Base-by-base conservation (phyloP, 1,140 invertebrate genomes). In the Papilio dardanus region DNA sequence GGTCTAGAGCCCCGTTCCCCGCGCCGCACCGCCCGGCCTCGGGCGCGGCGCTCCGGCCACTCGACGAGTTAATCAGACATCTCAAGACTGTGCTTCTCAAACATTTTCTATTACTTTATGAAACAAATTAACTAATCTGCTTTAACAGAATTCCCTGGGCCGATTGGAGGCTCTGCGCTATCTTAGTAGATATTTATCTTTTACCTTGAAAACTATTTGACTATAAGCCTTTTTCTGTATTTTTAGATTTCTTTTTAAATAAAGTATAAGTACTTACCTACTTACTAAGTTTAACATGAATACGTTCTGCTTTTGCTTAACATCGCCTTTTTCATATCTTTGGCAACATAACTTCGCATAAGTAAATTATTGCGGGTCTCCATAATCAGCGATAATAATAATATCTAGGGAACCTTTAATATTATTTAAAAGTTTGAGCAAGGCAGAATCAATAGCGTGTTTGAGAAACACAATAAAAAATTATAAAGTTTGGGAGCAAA, bases 41-140 rank as follows among this genome's bases (percentile, higher is more conserved):
- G 69, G 75, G 62, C 66, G 74, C 78, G 74, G 76, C 81, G 75
- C 33, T 19, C 66, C 66, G 66, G 31, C 80, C 77, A 65, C 76
- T 74, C 88, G 86, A 91, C 86, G 87, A 89, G 88, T 91, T 92
- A 92, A 92, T 92, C 89, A 92, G 89, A 77, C 79, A 78, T 77
- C 71, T 69, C 42, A 68, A 54, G 42, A 46, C 82, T 82, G 75
- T 5, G 83, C 6, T 71, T 50, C 83, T 89, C 86, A 92, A 91
- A 87, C 77, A 82, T 78, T 73, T 14, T 16, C 12, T 68, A 46
- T 66, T 66, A 19, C 19, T 62, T 62, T 2, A 21, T 50, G 46
- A 5, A 5, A 10, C 6, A 74, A 65, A 37, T 37, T 10, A 37
- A 37, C 8, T 37, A 10, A 10, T 10, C 12, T 0, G 8, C 2